Evolutionary conservation across 2,113 vertebrate genomes (phyloP).

Genomic region (Percina caprodes): DNA sequence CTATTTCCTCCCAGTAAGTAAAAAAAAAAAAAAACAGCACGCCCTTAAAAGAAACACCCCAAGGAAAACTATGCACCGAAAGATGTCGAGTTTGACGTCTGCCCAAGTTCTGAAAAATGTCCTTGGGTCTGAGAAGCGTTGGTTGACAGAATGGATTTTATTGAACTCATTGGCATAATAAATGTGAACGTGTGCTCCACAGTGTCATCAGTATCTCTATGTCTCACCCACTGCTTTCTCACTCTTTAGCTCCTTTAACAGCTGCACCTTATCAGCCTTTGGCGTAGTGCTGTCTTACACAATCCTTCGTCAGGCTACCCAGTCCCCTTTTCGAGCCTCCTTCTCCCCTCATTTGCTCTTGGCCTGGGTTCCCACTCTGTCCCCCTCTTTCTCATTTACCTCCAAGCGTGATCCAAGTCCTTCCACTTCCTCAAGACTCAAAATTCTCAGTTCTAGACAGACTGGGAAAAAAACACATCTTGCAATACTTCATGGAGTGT

Average conservation of each 20-base stretch:
- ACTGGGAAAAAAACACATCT: too few species aligned
- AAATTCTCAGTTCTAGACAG: constrained; percentile 3
- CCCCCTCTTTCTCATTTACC: constrained; percentile 60
- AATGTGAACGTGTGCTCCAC: constrained; percentile 50
- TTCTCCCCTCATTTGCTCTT: constrained; percentile 69
- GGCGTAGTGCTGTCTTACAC: constrained; percentile 67
- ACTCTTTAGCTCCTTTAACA: constrained; percentile 56
- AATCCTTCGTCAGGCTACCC: constrained; percentile 59
- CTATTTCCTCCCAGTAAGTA: constrained; percentile 62
- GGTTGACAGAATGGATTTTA: constrained; percentile 47
- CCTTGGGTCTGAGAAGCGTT: neutral
- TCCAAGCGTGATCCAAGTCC: constrained; percentile 35
- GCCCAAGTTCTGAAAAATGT: constrained; percentile 22
- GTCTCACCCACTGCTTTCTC: constrained; percentile 33
- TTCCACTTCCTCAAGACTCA: constrained; percentile 1
- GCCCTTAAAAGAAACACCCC: constrained; percentile 72
- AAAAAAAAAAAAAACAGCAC: constrained; percentile 62
- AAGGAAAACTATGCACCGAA: constrained; percentile 36
- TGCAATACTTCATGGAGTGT: neutral
- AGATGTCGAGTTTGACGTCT: constrained; percentile 25
- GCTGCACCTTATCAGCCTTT: constrained; percentile 79
- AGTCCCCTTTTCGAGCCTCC: constrained; percentile 48
- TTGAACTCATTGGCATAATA: constrained; percentile 37
- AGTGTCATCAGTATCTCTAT: constrained; percentile 25
- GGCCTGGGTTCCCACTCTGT: constrained; percentile 42